phyloP scores from a whole-genome alignment of 2,888 invertebrate genomes.

The Colostygia pectinataria region DNA sequence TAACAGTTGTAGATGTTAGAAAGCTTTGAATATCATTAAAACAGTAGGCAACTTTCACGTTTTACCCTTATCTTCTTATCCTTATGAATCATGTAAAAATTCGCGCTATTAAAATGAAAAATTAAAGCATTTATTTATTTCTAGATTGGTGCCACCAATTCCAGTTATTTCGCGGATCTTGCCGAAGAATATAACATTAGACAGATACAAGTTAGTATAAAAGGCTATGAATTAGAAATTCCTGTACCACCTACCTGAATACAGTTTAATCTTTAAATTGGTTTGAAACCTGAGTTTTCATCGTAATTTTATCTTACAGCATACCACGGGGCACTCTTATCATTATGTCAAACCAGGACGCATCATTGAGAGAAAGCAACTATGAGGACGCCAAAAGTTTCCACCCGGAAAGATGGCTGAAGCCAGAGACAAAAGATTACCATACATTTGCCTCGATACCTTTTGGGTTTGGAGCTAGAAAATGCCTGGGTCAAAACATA shows the following conservation, averaged over 20 bases:
- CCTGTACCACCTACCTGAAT: too few species aligned
- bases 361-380: slow-evolving; percentile 84
- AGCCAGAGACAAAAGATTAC: slow-evolving; percentile 59
- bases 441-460: slow-evolving; percentile 84
- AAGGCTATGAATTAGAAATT: too few species aligned
- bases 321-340: slow-evolving; percentile 84
- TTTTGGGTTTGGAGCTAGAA: slow-evolving; percentile 85
- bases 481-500: slow-evolving; percentile 84
- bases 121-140: background rate
- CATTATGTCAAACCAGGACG: slow-evolving; percentile 85
- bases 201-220: slow-evolving; percentile 80
- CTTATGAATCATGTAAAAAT: too few species aligned
- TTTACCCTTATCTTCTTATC: too few species aligned
- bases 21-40: too few species aligned
- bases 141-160: slow-evolving; percentile 85
- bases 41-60: too few species aligned
- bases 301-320: slow-evolving; percentile 37
- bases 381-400: slow-evolving; percentile 85
- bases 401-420: slow-evolving; percentile 85
- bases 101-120: background rate
- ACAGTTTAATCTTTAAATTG: too few species aligned
- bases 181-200: slow-evolving; percentile 82
- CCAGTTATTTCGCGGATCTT: slow-evolving; percentile 84
- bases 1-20: too few species aligned
- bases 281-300: too few species aligned